Evolutionary conservation across 2,113 vertebrate species (phyloP).

Genomic region (Symphodus melops): DNA sequence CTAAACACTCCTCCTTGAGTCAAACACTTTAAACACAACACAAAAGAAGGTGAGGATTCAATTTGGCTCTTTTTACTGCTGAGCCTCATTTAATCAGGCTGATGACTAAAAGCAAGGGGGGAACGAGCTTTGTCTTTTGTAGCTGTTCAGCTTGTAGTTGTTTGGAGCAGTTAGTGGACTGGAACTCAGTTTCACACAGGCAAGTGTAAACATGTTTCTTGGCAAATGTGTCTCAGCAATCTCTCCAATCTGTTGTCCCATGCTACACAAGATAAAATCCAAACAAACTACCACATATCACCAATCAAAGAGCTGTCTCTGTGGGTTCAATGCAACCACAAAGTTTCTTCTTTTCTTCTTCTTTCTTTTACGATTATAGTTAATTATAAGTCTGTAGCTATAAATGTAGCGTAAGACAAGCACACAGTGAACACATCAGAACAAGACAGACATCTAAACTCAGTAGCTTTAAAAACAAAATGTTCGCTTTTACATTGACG

Average conservation of each 20-base stretch:
- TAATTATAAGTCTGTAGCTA: not conserved
- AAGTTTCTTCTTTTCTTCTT: not conserved
- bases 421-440: slow-evolving; percentile 7
- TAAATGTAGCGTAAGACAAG: slow-evolving; percentile 12
- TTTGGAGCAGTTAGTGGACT: slow-evolving; percentile 4
- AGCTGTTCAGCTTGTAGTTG: slow-evolving; percentile 2
- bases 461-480: slow-evolving; percentile 26
- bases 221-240: slow-evolving; percentile 3
- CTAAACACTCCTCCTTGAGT: too few relatives aligned
- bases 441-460: slow-evolving; percentile 39
- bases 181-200: not conserved
- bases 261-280: slow-evolving; percentile 14
- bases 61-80: not conserved
- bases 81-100: not conserved
- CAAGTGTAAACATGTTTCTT: slow-evolving; percentile 14
- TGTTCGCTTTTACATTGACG: slow-evolving; percentile 9
- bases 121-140: not conserved
- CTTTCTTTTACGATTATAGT: too few relatives aligned
- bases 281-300: slow-evolving; percentile 9
- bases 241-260: slow-evolving; percentile 16
- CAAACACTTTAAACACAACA: too few relatives aligned
- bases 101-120: not conserved
- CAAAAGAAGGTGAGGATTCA: not conserved
- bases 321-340: not conserved
- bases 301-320: slow-evolving; percentile 2